A percentile compares a stretch with the other conserved stretches of the same genome.
Conservation (phyloP, 92 coral and sea anemone species). For the Muricea muricata region DNA sequence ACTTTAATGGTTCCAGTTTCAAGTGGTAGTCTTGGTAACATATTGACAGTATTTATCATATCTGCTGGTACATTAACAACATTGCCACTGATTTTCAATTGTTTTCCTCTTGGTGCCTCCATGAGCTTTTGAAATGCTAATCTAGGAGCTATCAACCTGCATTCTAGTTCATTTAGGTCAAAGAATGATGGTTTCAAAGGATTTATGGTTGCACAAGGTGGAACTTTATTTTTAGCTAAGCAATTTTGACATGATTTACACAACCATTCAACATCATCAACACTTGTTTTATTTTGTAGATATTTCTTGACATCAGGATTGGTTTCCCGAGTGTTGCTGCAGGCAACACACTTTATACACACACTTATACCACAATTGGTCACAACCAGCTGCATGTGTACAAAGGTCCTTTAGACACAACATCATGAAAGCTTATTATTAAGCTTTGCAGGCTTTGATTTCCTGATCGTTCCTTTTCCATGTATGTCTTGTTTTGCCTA, state of each 20-base stretch:
- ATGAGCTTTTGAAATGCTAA: constrained; percentile 69
- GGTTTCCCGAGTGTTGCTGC: neutral
- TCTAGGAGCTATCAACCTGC: no score
- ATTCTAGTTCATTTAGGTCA: no score
- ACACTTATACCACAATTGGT: constrained; percentile 53
- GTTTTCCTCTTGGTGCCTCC: constrained; percentile 68
- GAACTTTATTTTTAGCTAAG: constrained; percentile 52
- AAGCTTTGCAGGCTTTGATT: no score
- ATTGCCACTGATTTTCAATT: no score
- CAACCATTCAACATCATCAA: constrained; percentile 63
- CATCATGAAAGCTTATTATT: no score
- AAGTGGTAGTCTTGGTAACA: no score
- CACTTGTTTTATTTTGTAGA: constrained; percentile 49
- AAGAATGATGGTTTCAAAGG: constrained; percentile 59
- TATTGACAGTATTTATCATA: no score
- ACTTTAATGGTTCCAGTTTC: no score
- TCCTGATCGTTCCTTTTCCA: neutral
- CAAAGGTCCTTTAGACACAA: no score
- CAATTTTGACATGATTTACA: constrained; percentile 59
- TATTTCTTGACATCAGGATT: constrained; percentile 33
- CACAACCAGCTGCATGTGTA: no score
- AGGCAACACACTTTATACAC: constrained; percentile 22
- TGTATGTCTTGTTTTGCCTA: neutral
- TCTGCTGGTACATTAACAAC: no score
- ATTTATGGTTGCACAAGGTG: no score